Evolutionary conservation across 1,140 invertebrate genomes (phyloP), one percentile per base, ranked within the genome.

Genomic region (Uloborus diversus): DNA sequence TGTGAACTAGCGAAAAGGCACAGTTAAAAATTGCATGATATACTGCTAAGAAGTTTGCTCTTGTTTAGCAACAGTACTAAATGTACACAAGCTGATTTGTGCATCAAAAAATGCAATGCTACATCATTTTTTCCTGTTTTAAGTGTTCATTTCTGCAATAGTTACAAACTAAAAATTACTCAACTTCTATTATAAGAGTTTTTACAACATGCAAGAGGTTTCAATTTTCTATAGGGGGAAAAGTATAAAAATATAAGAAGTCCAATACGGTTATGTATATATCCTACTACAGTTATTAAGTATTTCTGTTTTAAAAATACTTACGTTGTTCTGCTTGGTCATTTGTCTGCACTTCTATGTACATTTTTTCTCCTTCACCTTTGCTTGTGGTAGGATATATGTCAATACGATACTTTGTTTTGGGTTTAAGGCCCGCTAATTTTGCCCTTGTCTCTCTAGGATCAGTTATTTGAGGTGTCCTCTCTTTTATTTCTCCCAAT

Each of bases 401-500:
- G 73, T 94, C 93, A 66, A 99, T 91, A 35, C 96, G 89, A 85
- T 99, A 99, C 84, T 96, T 97, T 0, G 94, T 95, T 80, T 92
- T 91, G 0, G 95, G 91, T 81, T 92, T 89, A 20, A 99, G 87
- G 1, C 92, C 93, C 14, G 94, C 93, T 69, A 98, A 88, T 89
- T 96, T 97, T 33, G 93, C 94, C 70, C 89, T 88, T n/a, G 91
- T 92, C 57, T 90, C 88, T 65, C 91, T 90, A 0, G 94, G 92
- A 87, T 97, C 91, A 9, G 83, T 88, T 80, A 98, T 93, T 47
- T 92, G 90, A 25, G 93, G 93, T 82, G 92, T 89, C 79, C 94
- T 89, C 85, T 94, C 92, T 42, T 91, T 88, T 35, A 91, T 85
- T 4, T 91, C 88, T 62, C 88, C 86, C 0, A 95, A 61, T 68